Conservation (phyloP, 2,113 vertebrate species). For the Cololabis saira region DNA sequence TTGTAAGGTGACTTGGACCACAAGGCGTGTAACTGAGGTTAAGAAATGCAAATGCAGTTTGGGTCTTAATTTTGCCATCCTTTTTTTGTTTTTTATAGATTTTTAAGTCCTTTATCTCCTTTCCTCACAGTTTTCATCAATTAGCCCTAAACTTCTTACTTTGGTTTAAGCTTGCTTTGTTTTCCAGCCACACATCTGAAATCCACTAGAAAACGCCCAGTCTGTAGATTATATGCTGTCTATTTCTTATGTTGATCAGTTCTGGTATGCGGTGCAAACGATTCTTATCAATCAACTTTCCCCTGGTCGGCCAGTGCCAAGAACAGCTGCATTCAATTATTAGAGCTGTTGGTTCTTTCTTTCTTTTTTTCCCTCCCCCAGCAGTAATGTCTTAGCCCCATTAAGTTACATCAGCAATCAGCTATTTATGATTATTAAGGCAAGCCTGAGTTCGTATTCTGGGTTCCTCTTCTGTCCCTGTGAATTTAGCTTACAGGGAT, state of each 20-base stretch:
- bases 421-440: constrained; percentile 45
- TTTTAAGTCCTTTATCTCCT: too few relatives aligned
- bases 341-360: constrained; percentile 27
- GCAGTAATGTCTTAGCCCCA: constrained; percentile 45
- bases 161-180: too few relatives aligned
- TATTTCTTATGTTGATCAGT: constrained; percentile 13
- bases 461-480: background rate
- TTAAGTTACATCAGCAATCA: constrained; percentile 58
- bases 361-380: background rate
- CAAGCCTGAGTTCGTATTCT: constrained; percentile 19
- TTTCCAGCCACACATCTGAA: constrained; percentile 21
- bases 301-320: constrained; percentile 18
- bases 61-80: too few relatives aligned
- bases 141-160: too few relatives aligned
- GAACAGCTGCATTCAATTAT: constrained; percentile 68
- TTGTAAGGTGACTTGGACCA: too few relatives aligned
- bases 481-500: constrained; percentile 12
- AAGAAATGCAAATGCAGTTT: too few relatives aligned
- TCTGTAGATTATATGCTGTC: background rate
- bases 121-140: too few relatives aligned
- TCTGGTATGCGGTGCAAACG: constrained; percentile 32
- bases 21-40: too few relatives aligned
- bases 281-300: constrained; percentile 56
- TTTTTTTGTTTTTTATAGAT: too few relatives aligned
- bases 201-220: constrained; percentile 21